A percentile compares a stretch with the other conserved stretches of the same genome.
Evolutionary conservation across 2,113 vertebrate species (phyloP).

Genomic region (Ceratotherium simum): DNA sequence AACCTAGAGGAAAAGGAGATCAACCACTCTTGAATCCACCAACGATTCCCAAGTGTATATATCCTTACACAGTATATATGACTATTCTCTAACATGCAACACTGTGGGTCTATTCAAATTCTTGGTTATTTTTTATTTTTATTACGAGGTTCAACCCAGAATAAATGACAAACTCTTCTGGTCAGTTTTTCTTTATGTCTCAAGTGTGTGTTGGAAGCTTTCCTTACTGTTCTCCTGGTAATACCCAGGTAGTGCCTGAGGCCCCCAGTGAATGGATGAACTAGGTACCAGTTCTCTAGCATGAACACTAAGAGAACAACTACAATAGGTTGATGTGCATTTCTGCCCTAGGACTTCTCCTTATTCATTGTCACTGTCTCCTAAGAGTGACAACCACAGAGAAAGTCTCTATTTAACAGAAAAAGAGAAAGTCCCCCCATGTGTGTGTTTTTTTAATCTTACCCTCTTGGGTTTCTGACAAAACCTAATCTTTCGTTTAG

Average conservation of each 20-base stretch:
- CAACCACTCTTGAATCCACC: neutral
- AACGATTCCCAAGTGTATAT: neutral
- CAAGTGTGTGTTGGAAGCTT: neutral
- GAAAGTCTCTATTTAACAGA: neutral
- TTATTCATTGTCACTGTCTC: neutral
- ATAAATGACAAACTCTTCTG: neutral
- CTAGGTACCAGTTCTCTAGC: no score
- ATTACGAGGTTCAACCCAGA: neutral
- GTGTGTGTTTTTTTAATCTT: neutral
- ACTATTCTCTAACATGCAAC: neutral
- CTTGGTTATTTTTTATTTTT: neutral
- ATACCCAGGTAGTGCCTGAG: neutral
- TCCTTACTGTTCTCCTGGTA: neutral
- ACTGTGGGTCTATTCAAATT: neutral
- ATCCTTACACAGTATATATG: neutral
- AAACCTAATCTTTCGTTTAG: neutral
- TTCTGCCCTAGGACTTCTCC: neutral
- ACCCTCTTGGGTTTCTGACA: neutral
- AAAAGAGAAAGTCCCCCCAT: neutral
- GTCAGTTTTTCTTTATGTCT: neutral
- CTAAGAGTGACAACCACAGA: neutral
- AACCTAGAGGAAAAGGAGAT: constrained; percentile 86
- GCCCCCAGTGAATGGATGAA: neutral
- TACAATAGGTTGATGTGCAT: neutral
- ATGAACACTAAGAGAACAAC: no score